phyloP scores from a whole-genome alignment of 1,140 invertebrate species.

The Drosophila repletoides region DNA sequence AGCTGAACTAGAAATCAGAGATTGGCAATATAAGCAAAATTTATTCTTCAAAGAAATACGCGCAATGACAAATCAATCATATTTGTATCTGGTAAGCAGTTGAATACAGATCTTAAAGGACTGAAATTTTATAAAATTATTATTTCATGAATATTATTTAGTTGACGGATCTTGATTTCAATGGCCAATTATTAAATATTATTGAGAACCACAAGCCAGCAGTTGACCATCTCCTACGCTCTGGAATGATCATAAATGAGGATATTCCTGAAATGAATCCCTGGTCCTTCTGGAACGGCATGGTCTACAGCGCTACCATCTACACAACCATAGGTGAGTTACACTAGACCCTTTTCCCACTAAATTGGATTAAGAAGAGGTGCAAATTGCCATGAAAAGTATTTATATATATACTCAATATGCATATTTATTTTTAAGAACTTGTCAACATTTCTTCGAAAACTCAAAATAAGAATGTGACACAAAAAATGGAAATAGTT shows the following conservation, averaged over 20 bases:
- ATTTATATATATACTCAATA: neutral
- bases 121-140: neutral
- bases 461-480: slow-evolving; percentile 40
- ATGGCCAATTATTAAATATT: slow-evolving; percentile 39
- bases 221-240: slow-evolving; percentile 51
- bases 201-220: slow-evolving; percentile 48
- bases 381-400: no score
- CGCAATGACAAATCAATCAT: slow-evolving; percentile 20
- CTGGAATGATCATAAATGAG: slow-evolving; percentile 25
- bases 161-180: slow-evolving; percentile 24
- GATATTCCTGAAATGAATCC: slow-evolving; percentile 77
- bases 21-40: slow-evolving; percentile 40
- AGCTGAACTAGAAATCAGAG: neutral
- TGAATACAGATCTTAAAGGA: neutral
- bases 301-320: slow-evolving; percentile 96
- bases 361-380: neutral
- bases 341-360: neutral
- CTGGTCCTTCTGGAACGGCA: slow-evolving; percentile 95
- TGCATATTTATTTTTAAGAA: slow-evolving; percentile 18
- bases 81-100: slow-evolving; percentile 26
- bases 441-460: slow-evolving; percentile 39
- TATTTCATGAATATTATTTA: slow-evolving; percentile 1
- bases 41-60: slow-evolving; percentile 52
- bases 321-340: slow-evolving; percentile 96
- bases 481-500: slow-evolving; percentile 49